Conservation (phyloP, 2,113 vertebrate species). For the Polyodon spathula region DNA sequence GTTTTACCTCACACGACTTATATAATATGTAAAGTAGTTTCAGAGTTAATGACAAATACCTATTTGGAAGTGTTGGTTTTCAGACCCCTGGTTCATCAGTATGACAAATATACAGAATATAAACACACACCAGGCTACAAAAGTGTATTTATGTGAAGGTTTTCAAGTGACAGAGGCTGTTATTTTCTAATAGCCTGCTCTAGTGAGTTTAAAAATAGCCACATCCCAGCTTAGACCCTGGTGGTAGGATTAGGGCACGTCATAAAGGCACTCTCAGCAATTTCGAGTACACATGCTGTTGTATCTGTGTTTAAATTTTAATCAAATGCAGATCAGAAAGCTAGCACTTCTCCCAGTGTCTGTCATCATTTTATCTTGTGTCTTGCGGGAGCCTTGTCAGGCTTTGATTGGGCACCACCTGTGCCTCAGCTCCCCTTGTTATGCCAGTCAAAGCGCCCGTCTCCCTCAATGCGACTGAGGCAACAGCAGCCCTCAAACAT, state of each 20-base stretch:
- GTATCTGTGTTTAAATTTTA: too few relatives aligned
- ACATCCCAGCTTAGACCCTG: not conserved
- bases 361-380: slow-evolving; percentile 49
- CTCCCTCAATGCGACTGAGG: not conserved
- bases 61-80: too few relatives aligned
- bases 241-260: slow-evolving; percentile 6
- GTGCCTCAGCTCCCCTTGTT: slow-evolving; percentile 25
- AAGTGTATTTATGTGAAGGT: too few relatives aligned
- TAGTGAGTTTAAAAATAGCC: not conserved
- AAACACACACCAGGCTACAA: too few relatives aligned
- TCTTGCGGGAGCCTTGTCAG: slow-evolving; percentile 42
- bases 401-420: slow-evolving; percentile 42
- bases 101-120: too few relatives aligned
- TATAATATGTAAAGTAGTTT: too few relatives aligned
- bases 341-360: slow-evolving; percentile 33
- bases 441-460: slow-evolving; percentile 23
- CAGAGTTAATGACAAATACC: too few relatives aligned
- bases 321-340: slow-evolving; percentile 42
- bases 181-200: too few relatives aligned
- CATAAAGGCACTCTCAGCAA: slow-evolving; percentile 6
- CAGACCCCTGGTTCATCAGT: too few relatives aligned
- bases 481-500: not conserved
- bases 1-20: too few relatives aligned
- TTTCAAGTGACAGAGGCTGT: not conserved
- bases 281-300: too few relatives aligned